Percentiles rank a stretch among this genome's conserved stretches.
phyloP scores from a whole-genome alignment of 2,797 vertebrate genomes.

The Eulemur rubriventer region DNA sequence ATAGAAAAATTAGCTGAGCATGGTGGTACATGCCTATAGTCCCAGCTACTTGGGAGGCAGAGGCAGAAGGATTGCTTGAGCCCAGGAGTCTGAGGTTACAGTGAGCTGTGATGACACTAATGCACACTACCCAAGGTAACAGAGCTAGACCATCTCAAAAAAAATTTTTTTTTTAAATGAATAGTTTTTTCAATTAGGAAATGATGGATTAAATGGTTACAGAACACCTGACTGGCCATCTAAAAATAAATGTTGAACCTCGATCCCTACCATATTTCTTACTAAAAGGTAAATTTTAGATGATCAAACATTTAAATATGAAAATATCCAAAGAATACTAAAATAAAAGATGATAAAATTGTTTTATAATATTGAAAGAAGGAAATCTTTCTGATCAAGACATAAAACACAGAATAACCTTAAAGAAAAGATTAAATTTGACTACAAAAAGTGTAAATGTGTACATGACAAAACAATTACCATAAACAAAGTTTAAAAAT shows the following conservation, averaged over 20 bases:
- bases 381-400: not conserved
- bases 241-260: not conserved
- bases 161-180: not conserved
- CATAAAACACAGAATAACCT: not conserved
- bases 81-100: too few relatives aligned
- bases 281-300: conserved; percentile 6
- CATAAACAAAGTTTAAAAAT: conserved; percentile 19
- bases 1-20: too few relatives aligned
- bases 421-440: conserved; percentile 4
- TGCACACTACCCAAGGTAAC: too few relatives aligned
- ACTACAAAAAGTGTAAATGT: not conserved
- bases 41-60: too few relatives aligned
- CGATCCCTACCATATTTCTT: not conserved
- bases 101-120: too few relatives aligned
- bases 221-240: not conserved
- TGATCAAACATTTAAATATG: conserved; percentile 13
- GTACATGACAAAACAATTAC: not conserved
- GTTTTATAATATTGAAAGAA: not conserved
- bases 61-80: too few relatives aligned
- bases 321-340: not conserved
- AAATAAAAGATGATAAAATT: not conserved
- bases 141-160: too few relatives aligned
- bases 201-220: not conserved
- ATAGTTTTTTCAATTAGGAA: conserved; percentile 14
- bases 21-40: too few relatives aligned